Conservation (phyloP, 2,888 invertebrate genomes). For the Strigamia transsilvanica region DNA sequence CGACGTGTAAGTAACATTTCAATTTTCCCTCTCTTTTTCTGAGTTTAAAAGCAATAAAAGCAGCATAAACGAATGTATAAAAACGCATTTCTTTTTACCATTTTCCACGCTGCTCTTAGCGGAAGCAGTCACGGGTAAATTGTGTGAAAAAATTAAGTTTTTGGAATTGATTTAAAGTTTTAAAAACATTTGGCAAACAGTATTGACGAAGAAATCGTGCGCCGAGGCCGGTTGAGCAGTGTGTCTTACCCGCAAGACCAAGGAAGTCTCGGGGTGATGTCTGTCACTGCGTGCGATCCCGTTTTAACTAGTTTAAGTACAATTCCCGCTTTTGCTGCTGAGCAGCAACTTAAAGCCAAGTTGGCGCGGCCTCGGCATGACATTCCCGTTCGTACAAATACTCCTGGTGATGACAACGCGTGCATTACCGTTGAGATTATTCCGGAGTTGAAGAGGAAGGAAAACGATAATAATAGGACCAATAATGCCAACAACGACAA, state of each 20-base stretch:
- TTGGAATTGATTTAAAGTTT: background rate
- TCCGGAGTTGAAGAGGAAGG: background rate
- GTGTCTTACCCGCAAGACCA: slow-evolving; percentile 48
- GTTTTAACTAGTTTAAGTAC: slow-evolving; percentile 16
- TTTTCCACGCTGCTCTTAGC: slow-evolving; percentile 50
- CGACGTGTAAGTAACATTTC: slow-evolving; percentile 51
- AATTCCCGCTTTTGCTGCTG: slow-evolving; percentile 36
- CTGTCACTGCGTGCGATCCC: background rate
- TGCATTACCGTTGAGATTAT: background rate
- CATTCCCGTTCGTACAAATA: slow-evolving; percentile 15
- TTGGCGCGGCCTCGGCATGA: background rate
- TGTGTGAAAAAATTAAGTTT: background rate
- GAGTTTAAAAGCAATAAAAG: background rate
- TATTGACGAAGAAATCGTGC: slow-evolving; percentile 51
- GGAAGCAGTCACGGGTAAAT: slow-evolving; percentile 56
- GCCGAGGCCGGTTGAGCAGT: slow-evolving; percentile 50
- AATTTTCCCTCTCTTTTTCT: background rate
- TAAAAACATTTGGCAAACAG: background rate
- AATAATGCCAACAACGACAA: slow-evolving; percentile 14
- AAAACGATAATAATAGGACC: background rate
- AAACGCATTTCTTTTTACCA: slow-evolving; percentile 11
- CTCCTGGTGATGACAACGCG: slow-evolving; percentile 1
- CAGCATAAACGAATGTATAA: background rate
- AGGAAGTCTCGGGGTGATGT: slow-evolving; percentile 27
- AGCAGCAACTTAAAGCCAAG: slow-evolving; percentile 11